Evolutionary conservation across 2,113 vertebrate genomes (phyloP).

Genomic region (Miniopterus natalensis): DNA sequence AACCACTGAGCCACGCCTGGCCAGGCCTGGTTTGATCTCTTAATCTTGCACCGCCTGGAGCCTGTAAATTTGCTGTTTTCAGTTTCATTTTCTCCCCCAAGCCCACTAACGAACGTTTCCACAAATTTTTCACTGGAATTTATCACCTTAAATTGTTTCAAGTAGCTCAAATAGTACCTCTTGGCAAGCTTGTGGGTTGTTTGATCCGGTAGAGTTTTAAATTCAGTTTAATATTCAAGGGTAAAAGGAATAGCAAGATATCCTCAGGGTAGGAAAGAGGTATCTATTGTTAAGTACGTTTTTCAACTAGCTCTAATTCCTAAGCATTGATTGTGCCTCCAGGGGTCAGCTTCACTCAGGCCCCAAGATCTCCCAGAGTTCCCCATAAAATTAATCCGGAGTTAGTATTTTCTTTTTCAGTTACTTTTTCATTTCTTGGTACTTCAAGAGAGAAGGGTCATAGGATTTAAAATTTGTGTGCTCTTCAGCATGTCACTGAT

Average conservation of each 20-base stretch:
- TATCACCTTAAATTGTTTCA: neutral
- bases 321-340: rapidly evolving
- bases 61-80: too few relatives aligned
- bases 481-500: neutral
- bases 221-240: rapidly evolving
- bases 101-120: too few relatives aligned
- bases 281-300: neutral
- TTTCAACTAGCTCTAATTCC: neutral
- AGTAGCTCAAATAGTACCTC: neutral
- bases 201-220: neutral
- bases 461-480: neutral
- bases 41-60: rapidly evolving
- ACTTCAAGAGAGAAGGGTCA: neutral
- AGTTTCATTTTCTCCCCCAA: neutral
- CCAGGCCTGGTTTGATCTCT: neutral
- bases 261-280: rapidly evolving
- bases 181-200: neutral
- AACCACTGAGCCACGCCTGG: too few relatives aligned
- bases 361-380: neutral
- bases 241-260: too few relatives aligned
- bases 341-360: rapidly evolving
- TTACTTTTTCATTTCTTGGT: neutral
- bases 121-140: neutral
- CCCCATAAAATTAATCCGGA: neutral
- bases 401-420: neutral